These are phyloP conservation scores for Oncorhynchus masou DNA, from an alignment of 2,113 vertebrate species.

Conservation along the genomic window DNA sequence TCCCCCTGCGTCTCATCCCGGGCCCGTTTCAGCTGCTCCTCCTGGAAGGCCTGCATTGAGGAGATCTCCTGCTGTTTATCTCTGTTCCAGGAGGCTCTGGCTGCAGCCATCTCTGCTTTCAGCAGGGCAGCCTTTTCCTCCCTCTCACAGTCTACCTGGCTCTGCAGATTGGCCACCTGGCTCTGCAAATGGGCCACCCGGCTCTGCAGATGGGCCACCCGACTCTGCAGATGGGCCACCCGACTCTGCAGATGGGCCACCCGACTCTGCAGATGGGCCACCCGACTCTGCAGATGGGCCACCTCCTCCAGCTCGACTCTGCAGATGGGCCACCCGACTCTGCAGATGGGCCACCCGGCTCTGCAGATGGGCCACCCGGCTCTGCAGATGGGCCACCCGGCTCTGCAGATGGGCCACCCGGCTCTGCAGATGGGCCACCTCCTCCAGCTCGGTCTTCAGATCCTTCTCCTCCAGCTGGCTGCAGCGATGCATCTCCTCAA, in stretches of 20 bases:
- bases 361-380: too few relatives aligned
- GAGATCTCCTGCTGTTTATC: slow-evolving; percentile 88
- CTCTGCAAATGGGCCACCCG: too few relatives aligned
- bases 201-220: too few relatives aligned
- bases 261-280: too few relatives aligned
- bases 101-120: slow-evolving; percentile 86
- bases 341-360: slow-evolving; percentile 35
- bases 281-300: too few relatives aligned
- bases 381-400: slow-evolving; percentile 71
- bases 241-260: too few relatives aligned
- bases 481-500: slow-evolving; percentile 65
- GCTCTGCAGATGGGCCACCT: slow-evolving; percentile 72
- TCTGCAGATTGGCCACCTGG: too few relatives aligned
- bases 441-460: slow-evolving; percentile 53
- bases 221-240: too few relatives aligned
- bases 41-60: slow-evolving; percentile 77
- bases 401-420: slow-evolving; percentile 19
- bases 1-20: slow-evolving; percentile 76
- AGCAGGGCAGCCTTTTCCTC: slow-evolving; percentile 78
- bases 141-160: slow-evolving; percentile 74
- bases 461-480: slow-evolving; percentile 55
- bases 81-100: slow-evolving; percentile 82
- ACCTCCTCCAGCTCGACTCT: too few relatives aligned
- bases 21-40: slow-evolving; percentile 76
- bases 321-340: too few relatives aligned